Evolutionary conservation across 2,113 vertebrate species (phyloP), one percentile per base, ranked within the genome.

Genomic region (Neolamprologus devosi): DNA sequence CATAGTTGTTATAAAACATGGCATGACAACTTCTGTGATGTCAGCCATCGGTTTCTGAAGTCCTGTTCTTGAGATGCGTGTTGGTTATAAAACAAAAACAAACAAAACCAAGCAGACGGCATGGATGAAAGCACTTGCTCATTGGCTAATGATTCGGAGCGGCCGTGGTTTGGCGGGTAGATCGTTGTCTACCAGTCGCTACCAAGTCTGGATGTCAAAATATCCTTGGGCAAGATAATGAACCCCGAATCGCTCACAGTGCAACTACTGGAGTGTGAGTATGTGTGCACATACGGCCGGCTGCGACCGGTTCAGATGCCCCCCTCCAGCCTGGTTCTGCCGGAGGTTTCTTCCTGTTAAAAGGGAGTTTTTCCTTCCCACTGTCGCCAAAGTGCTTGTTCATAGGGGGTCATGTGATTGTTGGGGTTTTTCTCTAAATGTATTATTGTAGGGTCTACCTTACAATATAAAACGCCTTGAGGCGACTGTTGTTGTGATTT

Each of bases 321-420:
- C 12, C 9, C 10, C 54, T n/a, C 2, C 1, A 1, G 8, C 26
- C 55, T 30, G 26, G 0, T 58, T 30, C 26, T 30, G 26, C 13
- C 1, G 0, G 8, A 58, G 14, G 26, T 17, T 30, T 60, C 3
- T 60, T 60, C 26, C 57, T 30, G 57, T 60, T 6, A 60, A 60
- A 58, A 60, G 57, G 57, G 28, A 60, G 1, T 60, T 60, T 60
- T 60, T 17, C 57, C 57, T 60, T 60, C 57, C 28, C 14, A 30
- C 26, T 60, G 57, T 60, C 0, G 0, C 1, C 57, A 30, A 6
- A 58, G 57, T 10, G 8, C 57, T 23, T 58, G 57, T 0, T 60
- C 57, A 6, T 6, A 10, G 57, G 57, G 8, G 28, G 57, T 30
- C 57, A 60, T 60, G 0, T 60, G 26, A 60, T 0, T 60, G 14